Conservation (phyloP, 2,113 vertebrate genomes). For the Coryphaenoides rupestris region DNA sequence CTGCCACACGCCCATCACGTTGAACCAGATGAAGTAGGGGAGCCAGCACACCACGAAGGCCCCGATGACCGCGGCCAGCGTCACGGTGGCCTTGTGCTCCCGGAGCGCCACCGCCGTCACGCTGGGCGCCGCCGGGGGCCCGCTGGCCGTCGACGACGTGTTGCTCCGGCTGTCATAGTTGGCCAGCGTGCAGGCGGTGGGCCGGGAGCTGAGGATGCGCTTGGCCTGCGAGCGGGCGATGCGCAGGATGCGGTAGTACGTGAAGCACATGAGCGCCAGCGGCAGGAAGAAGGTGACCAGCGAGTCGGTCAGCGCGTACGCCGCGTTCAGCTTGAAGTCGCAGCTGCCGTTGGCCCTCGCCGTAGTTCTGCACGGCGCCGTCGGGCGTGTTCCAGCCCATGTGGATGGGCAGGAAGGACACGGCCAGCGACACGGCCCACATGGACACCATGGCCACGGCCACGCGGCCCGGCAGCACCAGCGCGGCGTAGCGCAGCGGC, state of each 20-base stretch:
- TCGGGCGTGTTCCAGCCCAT: conserved; percentile 91
- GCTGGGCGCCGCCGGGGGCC: conserved; percentile 44
- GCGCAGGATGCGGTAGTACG: conserved; percentile 85
- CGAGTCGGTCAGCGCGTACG: conserved; percentile 82
- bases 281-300: conserved; percentile 91
- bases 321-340: conserved; percentile 80
- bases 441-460: conserved; percentile 76
- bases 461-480: conserved; percentile 79
- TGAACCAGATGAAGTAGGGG: conserved; percentile 85
- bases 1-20: conserved; percentile 74
- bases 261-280: conserved; percentile 87
- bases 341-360: conserved; percentile 58
- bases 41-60: conserved; percentile 88
- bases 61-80: conserved; percentile 79
- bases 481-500: conserved; percentile 83
- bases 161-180: conserved; percentile 48
- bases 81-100: conserved; percentile 80
- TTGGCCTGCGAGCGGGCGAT: conserved; percentile 90
- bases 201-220: conserved; percentile 74
- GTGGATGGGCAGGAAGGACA: conserved; percentile 94
- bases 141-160: conserved; percentile 45
- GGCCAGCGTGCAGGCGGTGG: conserved; percentile 50
- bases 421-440: conserved; percentile 85
- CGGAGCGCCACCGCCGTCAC: conserved; percentile 63
- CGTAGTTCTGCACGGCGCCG: conserved; percentile 72